phyloP scores from a whole-genome alignment of 2,888 invertebrate species.

The Heliconius charithonia region DNA sequence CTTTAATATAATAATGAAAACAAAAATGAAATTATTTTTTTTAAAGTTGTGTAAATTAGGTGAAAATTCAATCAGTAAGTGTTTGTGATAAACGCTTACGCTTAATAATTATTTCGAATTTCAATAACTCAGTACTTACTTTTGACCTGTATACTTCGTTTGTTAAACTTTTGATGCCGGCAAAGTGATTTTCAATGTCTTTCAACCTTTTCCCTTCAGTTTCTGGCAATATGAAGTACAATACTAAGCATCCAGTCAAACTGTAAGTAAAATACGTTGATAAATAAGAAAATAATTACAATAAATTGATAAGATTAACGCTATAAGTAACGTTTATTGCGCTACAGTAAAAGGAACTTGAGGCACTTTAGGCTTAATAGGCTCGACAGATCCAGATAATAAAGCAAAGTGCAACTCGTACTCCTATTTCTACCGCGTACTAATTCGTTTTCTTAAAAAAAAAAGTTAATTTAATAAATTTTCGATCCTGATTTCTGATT shows the following conservation, averaged over 20 bases:
- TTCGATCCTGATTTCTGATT: no score
- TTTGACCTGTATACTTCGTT: slow-evolving; percentile 75
- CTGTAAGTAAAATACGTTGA: slow-evolving; percentile 61
- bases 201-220: slow-evolving; percentile 90
- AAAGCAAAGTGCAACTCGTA: background rate
- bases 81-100: no score
- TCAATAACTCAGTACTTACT: slow-evolving; percentile 51
- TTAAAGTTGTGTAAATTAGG: no score
- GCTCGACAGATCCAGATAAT: background rate
- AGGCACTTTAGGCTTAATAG: no score
- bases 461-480: background rate
- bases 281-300: background rate
- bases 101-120: background rate
- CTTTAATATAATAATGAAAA: background rate
- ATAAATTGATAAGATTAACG: background rate
- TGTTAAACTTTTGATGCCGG: slow-evolving; percentile 80
- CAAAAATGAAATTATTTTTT: background rate
- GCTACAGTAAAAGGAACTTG: no score
- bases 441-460: background rate
- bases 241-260: slow-evolving; percentile 84
- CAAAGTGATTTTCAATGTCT: slow-evolving; percentile 88
- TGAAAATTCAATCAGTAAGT: no score
- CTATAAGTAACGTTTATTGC: background rate
- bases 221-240: slow-evolving; percentile 90
- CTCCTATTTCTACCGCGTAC: background rate